Evolutionary conservation across 35 echinoderm and acorn worm species (phyloP), one percentile per base, ranked within the genome.

Genomic region (Apostichopus japonicus): DNA sequence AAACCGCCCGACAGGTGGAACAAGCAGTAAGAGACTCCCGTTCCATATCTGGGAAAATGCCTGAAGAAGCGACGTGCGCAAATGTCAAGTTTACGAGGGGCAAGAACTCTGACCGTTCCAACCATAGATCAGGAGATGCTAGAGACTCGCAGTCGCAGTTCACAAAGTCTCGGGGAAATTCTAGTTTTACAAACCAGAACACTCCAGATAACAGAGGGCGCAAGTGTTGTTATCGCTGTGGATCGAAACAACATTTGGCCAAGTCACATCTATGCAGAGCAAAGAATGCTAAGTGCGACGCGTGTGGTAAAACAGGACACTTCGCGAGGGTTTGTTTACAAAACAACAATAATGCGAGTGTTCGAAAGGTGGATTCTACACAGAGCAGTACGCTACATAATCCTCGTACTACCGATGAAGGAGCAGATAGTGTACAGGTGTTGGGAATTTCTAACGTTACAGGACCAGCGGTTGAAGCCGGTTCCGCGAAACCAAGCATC

Each of bases 241-340:
- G 92, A 4, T 83, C 54, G 23, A 56, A 56, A 15, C 23, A 63
- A 67, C 94, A 95, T 93, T 25, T 81, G 16, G 76, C 94, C 44
- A 83, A 84, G 27, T 80, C 77, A 17, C 21, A 77, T 6, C 24
- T 75, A 33, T 95, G 92, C 79, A 88, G 22, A 33, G 86, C 84
- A 10, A 90, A 55, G 72, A 56, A 57, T 67, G 79, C 21, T 24
- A 81, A 24, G 55, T 92, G 94, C 25, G 23, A 83, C 65, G 52
- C 21, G 4, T 95, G 94, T 57, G 79, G 88, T 15, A 91, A 93
- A 79, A 84, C 22, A 51, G 87, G 94, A 84, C 94, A 95, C 58
- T 91, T 80, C 19, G 92, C 94, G 6, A 79, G 81, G 55, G 79
- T 93, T 77, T 95, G 94, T 77, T 90, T 90, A 33, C 71, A 87